Base-by-base conservation (phyloP, 2,888 invertebrate species). In the Eristalis tenax region DNA sequence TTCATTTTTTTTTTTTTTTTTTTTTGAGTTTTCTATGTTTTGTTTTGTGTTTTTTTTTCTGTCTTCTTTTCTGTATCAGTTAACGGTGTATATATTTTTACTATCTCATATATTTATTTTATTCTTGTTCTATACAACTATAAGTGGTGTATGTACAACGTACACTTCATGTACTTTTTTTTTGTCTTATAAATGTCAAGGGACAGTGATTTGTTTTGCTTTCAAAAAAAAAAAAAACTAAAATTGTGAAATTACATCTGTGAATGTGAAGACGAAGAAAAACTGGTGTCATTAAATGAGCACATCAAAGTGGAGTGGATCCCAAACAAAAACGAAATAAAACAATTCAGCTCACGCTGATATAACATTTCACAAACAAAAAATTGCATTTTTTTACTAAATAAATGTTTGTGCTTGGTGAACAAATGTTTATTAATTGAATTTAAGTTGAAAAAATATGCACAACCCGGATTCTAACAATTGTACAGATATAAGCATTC, bases 141-240 rank as follows among this genome's bases (percentile, higher is more conserved):
- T 74, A 77, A 73, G 56, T 78, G 69, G 82, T 86, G 82, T 83
- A 86, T 86, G 43, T 82, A 86, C 77, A 78, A 77, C 81, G 82
- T 68, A 59, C 59, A 59, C 26, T 26, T 59, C 4, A 59, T 50
- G 50, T 50, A 50, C 50, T 32, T 6, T 32, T 1, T 0, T 43
- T 43, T 43, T 43, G 10, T 10, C 23, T 23, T 59, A 59, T 59
- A 76, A 66, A 76, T 80, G 74, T 18, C 71, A 64, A 76, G 68
- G 75, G 84, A 75, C 11, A 75, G 65, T 70, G 74, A 73, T 23
- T 57, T 63, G 4, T 50, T 75, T 65, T n/a, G 22, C 32, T 18
- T 22, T 35, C 5, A 15, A 6, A 23, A 15, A 57, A n/a, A 32
- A 22, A 64, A 71, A 23, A 38, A 64, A 43, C 1, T 40, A 32